phyloP scores from a whole-genome alignment of 2,113 vertebrate species.

The Rutilus rutilus region DNA sequence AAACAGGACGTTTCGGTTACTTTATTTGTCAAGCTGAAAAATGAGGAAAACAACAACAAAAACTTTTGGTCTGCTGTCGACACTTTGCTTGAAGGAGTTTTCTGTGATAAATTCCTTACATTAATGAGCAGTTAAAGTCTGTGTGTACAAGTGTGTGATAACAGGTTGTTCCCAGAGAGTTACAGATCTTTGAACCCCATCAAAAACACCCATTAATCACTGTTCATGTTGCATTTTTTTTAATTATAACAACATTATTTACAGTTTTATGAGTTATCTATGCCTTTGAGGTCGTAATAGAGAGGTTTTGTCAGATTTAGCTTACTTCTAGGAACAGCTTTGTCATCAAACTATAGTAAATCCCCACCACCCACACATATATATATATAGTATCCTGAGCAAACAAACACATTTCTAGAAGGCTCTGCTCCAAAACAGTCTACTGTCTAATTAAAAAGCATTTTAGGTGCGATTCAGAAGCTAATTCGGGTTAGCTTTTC shows the following conservation, averaged over 20 bases:
- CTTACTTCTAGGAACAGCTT: background rate
- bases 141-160: background rate
- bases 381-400: background rate
- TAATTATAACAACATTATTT: background rate
- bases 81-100: constrained; percentile 18
- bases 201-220: background rate
- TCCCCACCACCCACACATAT: background rate
- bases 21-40: constrained; percentile 23
- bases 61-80: background rate
- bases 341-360: constrained; percentile 9
- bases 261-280: background rate
- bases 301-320: background rate
- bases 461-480: background rate
- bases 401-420: background rate
- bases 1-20: background rate
- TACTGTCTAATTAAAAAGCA: background rate
- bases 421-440: background rate
- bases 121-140: constrained; percentile 14
- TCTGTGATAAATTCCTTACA: constrained; percentile 34
- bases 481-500: background rate
- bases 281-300: background rate
- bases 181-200: constrained; percentile 4
- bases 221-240: background rate
- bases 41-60: background rate
- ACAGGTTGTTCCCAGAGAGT: background rate